Evolutionary conservation across 1,140 invertebrate genomes (phyloP).

Genomic region (Acromyrmex echinatior): DNA sequence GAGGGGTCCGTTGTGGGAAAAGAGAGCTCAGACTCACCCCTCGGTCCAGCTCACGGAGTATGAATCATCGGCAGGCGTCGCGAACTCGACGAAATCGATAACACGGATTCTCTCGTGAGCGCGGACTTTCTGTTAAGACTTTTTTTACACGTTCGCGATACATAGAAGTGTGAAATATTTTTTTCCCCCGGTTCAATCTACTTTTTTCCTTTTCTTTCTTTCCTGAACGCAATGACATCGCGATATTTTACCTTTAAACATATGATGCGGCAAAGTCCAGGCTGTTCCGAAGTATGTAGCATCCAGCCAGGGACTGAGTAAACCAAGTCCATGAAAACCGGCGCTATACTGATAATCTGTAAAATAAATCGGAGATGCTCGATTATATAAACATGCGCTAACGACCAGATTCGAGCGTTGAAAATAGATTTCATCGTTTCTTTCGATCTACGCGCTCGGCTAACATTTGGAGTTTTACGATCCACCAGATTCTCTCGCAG

Average conservation of each 20-base stretch:
- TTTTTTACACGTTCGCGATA: constrained; percentile 54
- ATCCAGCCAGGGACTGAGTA: constrained; percentile 92
- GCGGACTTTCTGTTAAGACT: constrained; percentile 65
- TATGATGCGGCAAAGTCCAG: constrained; percentile 90
- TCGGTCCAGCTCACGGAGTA: constrained; percentile 78
- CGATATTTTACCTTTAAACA: constrained; percentile 87
- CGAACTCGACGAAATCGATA: constrained; percentile 84
- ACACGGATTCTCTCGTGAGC: constrained; percentile 59
- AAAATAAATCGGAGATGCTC: constrained; percentile 81
- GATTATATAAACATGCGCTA: not conserved
- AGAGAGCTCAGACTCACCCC: constrained; percentile 79
- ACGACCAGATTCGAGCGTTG: constrained; percentile 18
- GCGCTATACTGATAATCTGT: constrained; percentile 90
- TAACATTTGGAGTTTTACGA: not conserved
- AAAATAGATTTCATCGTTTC: constrained; percentile 55
- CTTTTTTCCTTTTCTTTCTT: not conserved
- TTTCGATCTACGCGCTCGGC: constrained; percentile 35
- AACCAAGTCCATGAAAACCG: constrained; percentile 88
- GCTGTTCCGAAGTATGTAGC: constrained; percentile 91
- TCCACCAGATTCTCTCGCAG: constrained; percentile 11
- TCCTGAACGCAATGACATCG: not conserved
- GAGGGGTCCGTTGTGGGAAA: constrained; percentile 78
- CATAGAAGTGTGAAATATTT: constrained; percentile 18
- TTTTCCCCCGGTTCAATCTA: not conserved
- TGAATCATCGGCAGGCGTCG: constrained; percentile 85